Evolutionary conservation across 1,140 invertebrate genomes (phyloP).

Genomic region (Ceratina australensis): DNA sequence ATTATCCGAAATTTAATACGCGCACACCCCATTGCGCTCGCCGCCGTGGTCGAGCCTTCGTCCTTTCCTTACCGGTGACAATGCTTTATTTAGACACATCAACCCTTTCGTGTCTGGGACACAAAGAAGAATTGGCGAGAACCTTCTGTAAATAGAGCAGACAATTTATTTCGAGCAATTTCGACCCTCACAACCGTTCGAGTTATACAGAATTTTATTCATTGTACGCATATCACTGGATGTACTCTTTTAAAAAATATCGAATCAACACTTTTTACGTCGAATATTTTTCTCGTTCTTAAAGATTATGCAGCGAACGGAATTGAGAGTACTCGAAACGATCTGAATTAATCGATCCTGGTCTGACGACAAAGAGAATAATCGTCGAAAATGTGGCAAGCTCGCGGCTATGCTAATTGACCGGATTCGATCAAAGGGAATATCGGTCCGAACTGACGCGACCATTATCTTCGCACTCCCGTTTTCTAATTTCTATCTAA

Average conservation of each 20-base stretch:
- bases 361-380: constrained; percentile 49
- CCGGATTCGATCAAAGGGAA: constrained; percentile 53
- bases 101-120: too few species aligned
- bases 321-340: constrained; percentile 33
- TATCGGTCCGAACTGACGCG: constrained; percentile 20
- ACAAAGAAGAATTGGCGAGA: too few species aligned
- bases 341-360: constrained; percentile 24
- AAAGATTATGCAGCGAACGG: not conserved
- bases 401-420: constrained; percentile 18
- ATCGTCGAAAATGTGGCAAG: constrained; percentile 29
- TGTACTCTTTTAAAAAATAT: too few species aligned
- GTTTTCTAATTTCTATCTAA: not conserved
- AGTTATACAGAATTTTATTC: too few species aligned
- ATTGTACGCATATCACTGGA: too few species aligned
- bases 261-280: too few species aligned
- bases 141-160: too few species aligned
- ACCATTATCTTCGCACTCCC: constrained; percentile 34
- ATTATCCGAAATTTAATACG: constrained; percentile 72
- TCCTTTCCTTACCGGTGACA: not conserved
- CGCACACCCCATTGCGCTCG: constrained; percentile 49
- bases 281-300: not conserved
- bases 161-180: too few species aligned
- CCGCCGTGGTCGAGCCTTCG: not conserved
- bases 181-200: too few species aligned
- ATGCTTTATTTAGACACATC: too few species aligned